phyloP scores from a whole-genome alignment of 2,113 vertebrate species.

The Semicossyphus pulcher region DNA sequence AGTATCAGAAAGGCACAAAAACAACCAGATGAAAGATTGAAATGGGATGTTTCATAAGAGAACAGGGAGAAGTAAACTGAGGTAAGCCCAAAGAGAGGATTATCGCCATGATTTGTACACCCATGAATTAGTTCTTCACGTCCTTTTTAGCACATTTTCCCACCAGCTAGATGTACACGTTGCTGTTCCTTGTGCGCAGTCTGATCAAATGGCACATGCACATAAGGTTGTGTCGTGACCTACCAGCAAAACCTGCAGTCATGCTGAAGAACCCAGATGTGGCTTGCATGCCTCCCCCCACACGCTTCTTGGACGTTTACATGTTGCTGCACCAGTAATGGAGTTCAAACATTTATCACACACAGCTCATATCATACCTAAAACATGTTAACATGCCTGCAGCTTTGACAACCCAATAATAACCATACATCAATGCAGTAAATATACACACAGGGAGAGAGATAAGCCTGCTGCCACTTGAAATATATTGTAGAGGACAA shows the following conservation, averaged over 20 bases:
- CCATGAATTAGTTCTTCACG: slow-evolving; percentile 25
- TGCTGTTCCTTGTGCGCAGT: slow-evolving; percentile 34
- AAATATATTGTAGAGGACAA: slow-evolving; percentile 50
- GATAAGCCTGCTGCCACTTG: slow-evolving; percentile 36
- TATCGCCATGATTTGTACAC: slow-evolving; percentile 40
- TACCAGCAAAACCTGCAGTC: slow-evolving; percentile 48
- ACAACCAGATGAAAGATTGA: slow-evolving; percentile 25
- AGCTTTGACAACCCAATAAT: slow-evolving; percentile 55
- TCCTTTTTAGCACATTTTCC: slow-evolving; percentile 25
- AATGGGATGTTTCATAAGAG: slow-evolving; percentile 2
- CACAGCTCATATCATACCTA: slow-evolving; percentile 35
- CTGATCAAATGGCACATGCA: slow-evolving; percentile 31
- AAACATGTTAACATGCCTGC: slow-evolving; percentile 38
- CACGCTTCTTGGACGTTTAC: slow-evolving; percentile 43
- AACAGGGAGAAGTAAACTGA: slow-evolving; percentile 28
- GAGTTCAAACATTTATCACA: slow-evolving; percentile 59
- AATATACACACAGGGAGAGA: slow-evolving; percentile 37
- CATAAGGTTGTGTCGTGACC: slow-evolving; percentile 35
- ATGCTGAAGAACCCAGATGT: slow-evolving; percentile 49
- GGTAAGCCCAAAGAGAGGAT: slow-evolving; percentile 51
- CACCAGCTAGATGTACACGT: slow-evolving; percentile 26
- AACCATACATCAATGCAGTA: slow-evolving; percentile 44
- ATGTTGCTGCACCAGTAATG: slow-evolving; percentile 47
- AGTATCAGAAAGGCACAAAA: slow-evolving; percentile 14
- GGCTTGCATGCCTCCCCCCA: slow-evolving; percentile 29